These are phyloP conservation scores for Drosophila neonasuta DNA, from an alignment of 2,888 invertebrate genomes.

Conservation along the genomic window DNA sequence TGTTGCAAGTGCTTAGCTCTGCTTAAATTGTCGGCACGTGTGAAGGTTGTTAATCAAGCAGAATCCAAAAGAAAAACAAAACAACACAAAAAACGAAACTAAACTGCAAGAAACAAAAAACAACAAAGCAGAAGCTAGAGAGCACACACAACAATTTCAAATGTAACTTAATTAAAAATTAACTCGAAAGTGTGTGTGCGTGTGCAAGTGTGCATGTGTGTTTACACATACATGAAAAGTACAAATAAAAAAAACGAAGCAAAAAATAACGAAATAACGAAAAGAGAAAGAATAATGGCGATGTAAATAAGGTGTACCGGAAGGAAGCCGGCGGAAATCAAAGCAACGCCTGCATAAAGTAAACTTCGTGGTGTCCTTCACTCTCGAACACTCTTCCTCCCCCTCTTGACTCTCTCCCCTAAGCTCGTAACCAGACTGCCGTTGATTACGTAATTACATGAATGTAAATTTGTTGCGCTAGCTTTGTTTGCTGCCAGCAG, in stretches of 20 bases:
- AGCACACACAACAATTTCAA: conserved; percentile 39
- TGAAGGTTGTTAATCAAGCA: conserved; percentile 42
- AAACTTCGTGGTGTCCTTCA: conserved; percentile 39
- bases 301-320: conserved; percentile 45
- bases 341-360: conserved; percentile 52
- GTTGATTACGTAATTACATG: conserved; percentile 67
- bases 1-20: conserved; percentile 14
- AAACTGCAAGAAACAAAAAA: conserved; percentile 25
- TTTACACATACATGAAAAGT: conserved; percentile 11
- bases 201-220: conserved; percentile 13
- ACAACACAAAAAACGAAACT: conserved; percentile 14
- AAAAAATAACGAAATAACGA: conserved; percentile 11
- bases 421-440: background rate
- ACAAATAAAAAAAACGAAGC: conserved; percentile 11
- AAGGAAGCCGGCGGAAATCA: conserved; percentile 51
- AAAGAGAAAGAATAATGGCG: conserved; percentile 15
- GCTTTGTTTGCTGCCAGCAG: conserved; percentile 33
- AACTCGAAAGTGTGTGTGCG: conserved; percentile 10
- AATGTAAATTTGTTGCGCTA: conserved; percentile 54
- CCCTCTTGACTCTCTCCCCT: background rate
- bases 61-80: conserved; percentile 16
- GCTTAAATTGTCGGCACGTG: conserved; percentile 35
- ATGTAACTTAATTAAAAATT: conserved; percentile 66
- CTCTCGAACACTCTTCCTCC: background rate
- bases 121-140: conserved; percentile 13